A percentile compares a stretch with the other conserved stretches of the same genome.
phyloP scores from a whole-genome alignment of 1,140 invertebrate genomes.

The Trialeurodes vaporariorum region DNA sequence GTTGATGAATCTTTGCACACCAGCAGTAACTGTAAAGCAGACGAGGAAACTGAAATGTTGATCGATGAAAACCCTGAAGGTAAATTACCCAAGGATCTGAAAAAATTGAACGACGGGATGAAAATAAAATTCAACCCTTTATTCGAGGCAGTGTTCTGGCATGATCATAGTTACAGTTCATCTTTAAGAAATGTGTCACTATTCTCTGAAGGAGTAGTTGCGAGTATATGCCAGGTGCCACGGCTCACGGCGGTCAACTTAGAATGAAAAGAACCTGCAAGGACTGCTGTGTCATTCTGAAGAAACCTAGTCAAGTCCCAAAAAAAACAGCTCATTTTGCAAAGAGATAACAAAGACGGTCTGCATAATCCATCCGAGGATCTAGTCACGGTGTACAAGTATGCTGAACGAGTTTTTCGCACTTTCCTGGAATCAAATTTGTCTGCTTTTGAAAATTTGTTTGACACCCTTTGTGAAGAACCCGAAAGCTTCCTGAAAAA shows the following conservation, averaged over 20 bases:
- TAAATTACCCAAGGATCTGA: too few species aligned
- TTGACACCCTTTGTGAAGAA: not conserved
- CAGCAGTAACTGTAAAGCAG: not conserved
- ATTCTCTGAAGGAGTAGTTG: not conserved
- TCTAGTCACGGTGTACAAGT: not conserved
- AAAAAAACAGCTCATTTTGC: not conserved
- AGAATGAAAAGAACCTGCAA: not conserved
- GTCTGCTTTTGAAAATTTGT: too few species aligned
- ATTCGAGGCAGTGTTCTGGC: too few species aligned
- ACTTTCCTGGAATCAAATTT: too few species aligned
- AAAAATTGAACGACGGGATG: too few species aligned
- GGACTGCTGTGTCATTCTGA: not conserved
- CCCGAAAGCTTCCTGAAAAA: too few species aligned
- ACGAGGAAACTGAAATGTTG: not conserved
- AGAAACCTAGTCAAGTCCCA: not conserved
- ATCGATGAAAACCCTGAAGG: too few species aligned
- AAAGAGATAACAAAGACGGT: not conserved
- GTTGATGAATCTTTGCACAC: conserved; percentile 16
- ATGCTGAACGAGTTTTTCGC: not conserved
- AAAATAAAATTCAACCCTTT: too few species aligned
- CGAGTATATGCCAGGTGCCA: not conserved
- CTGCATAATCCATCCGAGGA: too few species aligned
- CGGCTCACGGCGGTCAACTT: not conserved
- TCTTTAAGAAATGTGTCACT: not conserved
- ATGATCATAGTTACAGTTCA: not conserved